Base-by-base conservation (phyloP, 35 echinoderm and acorn worm species). In the Heliocidaris erythrogramma region DNA sequence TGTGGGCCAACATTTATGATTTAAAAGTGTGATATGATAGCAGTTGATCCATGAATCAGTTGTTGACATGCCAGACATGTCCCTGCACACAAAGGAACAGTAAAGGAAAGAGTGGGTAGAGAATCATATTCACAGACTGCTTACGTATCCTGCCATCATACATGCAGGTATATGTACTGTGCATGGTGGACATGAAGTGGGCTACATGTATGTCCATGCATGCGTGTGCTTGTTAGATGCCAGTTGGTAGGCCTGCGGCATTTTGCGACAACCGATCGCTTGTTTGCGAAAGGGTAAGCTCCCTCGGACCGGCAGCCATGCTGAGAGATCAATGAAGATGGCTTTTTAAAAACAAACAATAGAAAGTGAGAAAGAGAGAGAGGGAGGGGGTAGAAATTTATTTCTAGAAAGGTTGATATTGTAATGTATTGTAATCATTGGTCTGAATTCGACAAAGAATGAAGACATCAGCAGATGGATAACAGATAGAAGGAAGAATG, bases 251-350 rank as follows among this genome's bases (percentile, higher is more conserved):
- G 87, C 87, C 87, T 32, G 31, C 31, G 87, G 87, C 87, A n/a
- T 47, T 89, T 48, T 35, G 87, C 30, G 87, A 89, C 87, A 89
- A 48, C 47, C 87, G 87, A 89, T 89, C 87, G 31, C 87, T 89
- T 89, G 87, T 89, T 89, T 89, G 87, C 87, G 87, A 89, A 42
- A 42, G 87, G 13, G 87, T 89, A 48, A 89, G 87, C 87, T 89
- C 87, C 87, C 87, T 48, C 16, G 87, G 65, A 48, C 87, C 87
- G 32, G 87, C 87, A 48, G 87, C 87, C 87, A 89, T 89, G 87
- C 42, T 89, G 87, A 48, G 87, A 89, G 87, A 89, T 89, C 87
- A 89, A 21, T 89, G 47, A 48, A 78, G 65, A 78, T 78, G 65
- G 65, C 65, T 27, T 78, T 78, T 78, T 78, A 5, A 89, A 48